Percentiles rank a stretch among this genome's conserved stretches.
Conservation (phyloP, 1,140 invertebrate species). For the Olivierus martensii region DNA sequence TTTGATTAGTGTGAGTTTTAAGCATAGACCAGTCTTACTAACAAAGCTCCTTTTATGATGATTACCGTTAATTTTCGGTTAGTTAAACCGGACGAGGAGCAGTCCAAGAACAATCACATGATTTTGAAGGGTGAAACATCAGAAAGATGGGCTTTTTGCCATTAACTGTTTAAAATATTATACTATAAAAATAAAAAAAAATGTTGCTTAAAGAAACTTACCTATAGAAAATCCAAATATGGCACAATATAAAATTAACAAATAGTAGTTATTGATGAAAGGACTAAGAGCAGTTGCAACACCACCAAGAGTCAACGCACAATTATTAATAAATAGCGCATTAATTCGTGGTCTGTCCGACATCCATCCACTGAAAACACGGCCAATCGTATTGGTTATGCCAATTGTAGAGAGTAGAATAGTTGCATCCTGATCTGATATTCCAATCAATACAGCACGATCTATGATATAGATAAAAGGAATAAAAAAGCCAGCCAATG, state of each 20-base stretch:
- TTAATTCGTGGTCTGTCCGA: conserved; percentile 66
- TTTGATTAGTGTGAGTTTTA: too few species aligned
- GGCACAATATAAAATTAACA: conserved; percentile 62
- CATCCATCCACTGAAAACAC: conserved; percentile 65
- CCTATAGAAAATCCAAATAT: conserved; percentile 81
- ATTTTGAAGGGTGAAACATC: too few species aligned
- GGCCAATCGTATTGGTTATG: conserved; percentile 77
- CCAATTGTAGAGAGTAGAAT: conserved; percentile 74
- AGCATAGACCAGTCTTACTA: too few species aligned
- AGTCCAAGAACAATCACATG: too few species aligned
- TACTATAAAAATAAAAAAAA: too few species aligned
- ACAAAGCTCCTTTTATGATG: too few species aligned
- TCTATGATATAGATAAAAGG: conserved; percentile 72
- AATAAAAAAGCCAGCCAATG: conserved; percentile 91
- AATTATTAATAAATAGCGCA: conserved; percentile 70
- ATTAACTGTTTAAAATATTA: too few species aligned
- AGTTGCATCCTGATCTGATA: conserved; percentile 35
- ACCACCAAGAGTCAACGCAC: conserved; percentile 70
- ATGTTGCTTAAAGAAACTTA: too few species aligned
- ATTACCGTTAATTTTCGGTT: too few species aligned
- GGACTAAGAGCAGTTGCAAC: conserved; percentile 69
- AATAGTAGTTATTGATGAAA: conserved; percentile 35
- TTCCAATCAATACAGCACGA: conserved; percentile 11
- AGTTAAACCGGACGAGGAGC: too few species aligned
- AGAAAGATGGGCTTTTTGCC: too few species aligned